Evolutionary conservation across 2,888 invertebrate species (phyloP), one percentile per base, ranked within the genome.

Genomic region (Caenorhabditis afra): DNA sequence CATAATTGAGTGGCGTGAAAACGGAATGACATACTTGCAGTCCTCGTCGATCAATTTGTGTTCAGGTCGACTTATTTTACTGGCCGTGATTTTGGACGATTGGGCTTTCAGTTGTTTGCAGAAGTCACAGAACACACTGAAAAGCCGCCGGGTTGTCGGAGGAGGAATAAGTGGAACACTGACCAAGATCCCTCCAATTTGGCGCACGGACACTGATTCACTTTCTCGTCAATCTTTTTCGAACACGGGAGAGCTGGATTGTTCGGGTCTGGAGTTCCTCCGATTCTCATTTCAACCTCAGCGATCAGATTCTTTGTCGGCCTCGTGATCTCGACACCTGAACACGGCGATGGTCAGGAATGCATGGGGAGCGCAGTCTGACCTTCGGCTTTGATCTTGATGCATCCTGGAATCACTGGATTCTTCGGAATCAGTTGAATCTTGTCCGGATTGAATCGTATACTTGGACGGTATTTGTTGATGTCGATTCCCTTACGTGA

Each of bases 221-320:
- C 89, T 62, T 88, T 89, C 39, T 89, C 89, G 62, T 89, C 89
- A 65, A 89, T 87, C 65, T 90, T 89, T 79, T 90, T 89, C 11
- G 85, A 85, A 64, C 89, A 89, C 18, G 89, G 89, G 23, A 89
- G 79, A 10, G 89, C 85, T 52, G 89, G 89, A 73, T 89, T 89
- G 53, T 86, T 88, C 47, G 89, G 89, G 67, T 89, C 89, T 47
- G 89, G 89, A 8, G 88, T 83, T 52, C 85, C 83, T 58, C 81
- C 89, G 14, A 89, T 89, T 64, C 89, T 81, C 89, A 89, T 89
- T 55, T 89, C 89, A 16, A 89, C 85, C 65, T 89, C 89, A 20
- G 89, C 89, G 11, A 89, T 80, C 58, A 89, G 77, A 75, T 89
- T 89, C 64, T 87, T 85, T 14, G 70, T 76, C 57, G 76, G 79